Percentiles rank a stretch among this genome's conserved stretches.
These are phyloP conservation scores for Oncorhynchus kisutch DNA, from an alignment of 2,113 vertebrate genomes.

Conservation along the genomic window DNA sequence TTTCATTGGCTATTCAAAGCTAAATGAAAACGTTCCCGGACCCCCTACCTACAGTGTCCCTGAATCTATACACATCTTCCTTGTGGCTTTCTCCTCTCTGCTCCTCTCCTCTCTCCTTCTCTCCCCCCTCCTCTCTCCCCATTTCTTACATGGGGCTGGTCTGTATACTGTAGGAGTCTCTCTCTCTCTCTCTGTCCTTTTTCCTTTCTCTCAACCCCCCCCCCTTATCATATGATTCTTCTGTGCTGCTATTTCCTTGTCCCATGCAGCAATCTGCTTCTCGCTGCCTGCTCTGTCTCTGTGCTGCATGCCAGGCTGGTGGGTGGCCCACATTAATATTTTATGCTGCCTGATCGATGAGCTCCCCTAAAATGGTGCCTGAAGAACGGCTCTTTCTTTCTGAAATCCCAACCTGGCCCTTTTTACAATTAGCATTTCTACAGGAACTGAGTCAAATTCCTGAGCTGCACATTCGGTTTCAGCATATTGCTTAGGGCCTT, in stretches of 20 bases:
- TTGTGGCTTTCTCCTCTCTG: conserved; percentile 12
- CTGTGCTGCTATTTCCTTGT: conserved; percentile 36
- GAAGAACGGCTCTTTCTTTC: conserved; percentile 33
- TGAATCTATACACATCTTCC: conserved; percentile 23
- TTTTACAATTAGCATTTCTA: conserved; percentile 1
- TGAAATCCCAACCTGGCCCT: conserved; percentile 37
- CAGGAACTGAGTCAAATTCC: conserved; percentile 16
- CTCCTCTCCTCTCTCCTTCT: conserved; percentile 12
- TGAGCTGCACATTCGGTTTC: neutral
- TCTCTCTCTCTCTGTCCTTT: neutral
- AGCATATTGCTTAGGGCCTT: too few relatives aligned
- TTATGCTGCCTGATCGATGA: conserved; percentile 66
- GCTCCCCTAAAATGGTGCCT: conserved; percentile 60
- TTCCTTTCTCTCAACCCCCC: neutral
- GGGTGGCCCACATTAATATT: conserved; percentile 65
- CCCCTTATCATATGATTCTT: neutral
- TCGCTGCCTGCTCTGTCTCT: conserved; percentile 15
- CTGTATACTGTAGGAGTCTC: too few relatives aligned
- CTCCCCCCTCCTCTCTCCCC: neutral
- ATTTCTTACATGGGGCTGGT: neutral
- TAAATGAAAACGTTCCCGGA: conserved; percentile 19
- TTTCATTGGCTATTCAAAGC: conserved; percentile 24
- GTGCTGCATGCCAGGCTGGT: conserved; percentile 45
- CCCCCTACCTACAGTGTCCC: conserved; percentile 2
- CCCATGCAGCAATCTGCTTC: conserved; percentile 14